Conservation (phyloP, 2,113 vertebrate genomes). For the Apodemus speciosus region DNA sequence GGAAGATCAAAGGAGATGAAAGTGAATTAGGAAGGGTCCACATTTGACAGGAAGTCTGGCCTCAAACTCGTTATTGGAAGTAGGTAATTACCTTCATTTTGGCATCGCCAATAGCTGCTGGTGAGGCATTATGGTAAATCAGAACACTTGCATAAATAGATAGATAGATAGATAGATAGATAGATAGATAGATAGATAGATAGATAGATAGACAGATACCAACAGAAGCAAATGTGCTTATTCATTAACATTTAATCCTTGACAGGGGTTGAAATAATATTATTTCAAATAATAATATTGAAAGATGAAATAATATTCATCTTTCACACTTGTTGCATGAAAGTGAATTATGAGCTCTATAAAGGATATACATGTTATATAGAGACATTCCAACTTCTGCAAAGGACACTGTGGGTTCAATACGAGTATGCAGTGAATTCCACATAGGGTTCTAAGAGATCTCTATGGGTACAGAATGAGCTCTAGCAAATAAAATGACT, state of each 20-base stretch:
- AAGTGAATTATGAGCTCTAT: background rate
- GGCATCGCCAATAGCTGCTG: background rate
- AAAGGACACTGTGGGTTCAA: too few species aligned
- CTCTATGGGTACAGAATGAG: too few species aligned
- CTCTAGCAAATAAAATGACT: too few species aligned
- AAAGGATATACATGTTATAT: background rate
- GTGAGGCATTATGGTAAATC: background rate
- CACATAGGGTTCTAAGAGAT: too few species aligned
- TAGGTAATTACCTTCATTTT: background rate
- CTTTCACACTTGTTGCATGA: background rate
- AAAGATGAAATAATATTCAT: background rate
- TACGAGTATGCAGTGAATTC: background rate
- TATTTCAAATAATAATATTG: too few species aligned
- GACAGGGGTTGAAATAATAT: too few species aligned
- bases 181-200: too few species aligned
- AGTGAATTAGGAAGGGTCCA: background rate
- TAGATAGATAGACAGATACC: too few species aligned
- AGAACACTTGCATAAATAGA: background rate
- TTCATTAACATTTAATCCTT: background rate
- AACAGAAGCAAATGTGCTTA: slow-evolving; percentile 16
- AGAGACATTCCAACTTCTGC: background rate
- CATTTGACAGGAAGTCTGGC: background rate
- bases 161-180: too few species aligned
- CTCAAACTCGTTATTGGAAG: background rate
- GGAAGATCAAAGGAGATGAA: too few species aligned